A percentile compares a stretch with the other conserved stretches of the same genome.
Evolutionary conservation across 2,888 invertebrate genomes (phyloP).

Genomic region (Parnassius smintheus): DNA sequence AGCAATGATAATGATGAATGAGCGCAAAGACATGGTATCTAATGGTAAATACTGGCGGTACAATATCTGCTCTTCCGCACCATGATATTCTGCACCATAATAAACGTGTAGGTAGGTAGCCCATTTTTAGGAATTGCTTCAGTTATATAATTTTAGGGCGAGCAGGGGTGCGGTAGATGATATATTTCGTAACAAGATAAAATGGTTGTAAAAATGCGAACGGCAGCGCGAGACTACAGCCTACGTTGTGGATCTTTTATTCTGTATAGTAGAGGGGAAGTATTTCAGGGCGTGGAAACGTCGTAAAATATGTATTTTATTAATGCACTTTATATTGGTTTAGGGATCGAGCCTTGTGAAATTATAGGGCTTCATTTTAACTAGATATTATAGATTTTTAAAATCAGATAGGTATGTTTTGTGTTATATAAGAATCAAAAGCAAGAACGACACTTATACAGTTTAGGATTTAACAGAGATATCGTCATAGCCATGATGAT

Average conservation of each 20-base stretch:
- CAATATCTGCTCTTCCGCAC: no score
- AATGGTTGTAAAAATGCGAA: conserved; percentile 13
- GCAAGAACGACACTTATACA: no score
- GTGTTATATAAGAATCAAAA: no score
- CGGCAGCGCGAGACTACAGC: conserved; percentile 5
- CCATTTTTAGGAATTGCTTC: neutral
- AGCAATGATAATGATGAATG: no score
- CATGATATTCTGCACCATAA: no score
- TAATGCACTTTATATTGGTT: conserved; percentile 39
- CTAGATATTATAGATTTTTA: no score
- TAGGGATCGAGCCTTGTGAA: conserved; percentile 31
- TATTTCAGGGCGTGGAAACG: conserved; percentile 39
- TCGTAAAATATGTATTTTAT: conserved; percentile 49
- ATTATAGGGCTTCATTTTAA: conserved; percentile 7
- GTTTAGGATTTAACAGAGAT: no score
- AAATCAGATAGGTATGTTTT: no score
- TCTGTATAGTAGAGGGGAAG: conserved; percentile 30
- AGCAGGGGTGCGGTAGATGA: neutral
- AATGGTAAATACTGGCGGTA: no score
- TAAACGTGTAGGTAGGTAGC: no score
- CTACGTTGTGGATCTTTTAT: conserved; percentile 6
- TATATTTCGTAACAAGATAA: conserved; percentile 16
- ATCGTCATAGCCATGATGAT: no score
- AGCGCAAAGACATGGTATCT: no score
- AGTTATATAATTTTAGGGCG: neutral